Conservation (phyloP, 2,888 invertebrate genomes). For the Tipula lateralis region DNA sequence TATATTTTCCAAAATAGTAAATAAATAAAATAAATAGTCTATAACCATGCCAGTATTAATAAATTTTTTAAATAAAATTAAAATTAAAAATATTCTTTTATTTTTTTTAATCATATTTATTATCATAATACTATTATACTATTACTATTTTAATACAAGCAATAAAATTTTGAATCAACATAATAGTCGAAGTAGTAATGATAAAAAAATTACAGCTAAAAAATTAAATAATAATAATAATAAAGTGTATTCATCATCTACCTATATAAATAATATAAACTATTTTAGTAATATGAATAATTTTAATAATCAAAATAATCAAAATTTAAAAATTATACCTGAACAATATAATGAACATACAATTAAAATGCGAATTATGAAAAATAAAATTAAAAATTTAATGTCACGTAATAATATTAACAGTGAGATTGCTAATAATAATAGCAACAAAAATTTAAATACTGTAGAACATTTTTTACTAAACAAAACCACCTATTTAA, state of each 20-base stretch:
- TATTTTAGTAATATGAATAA: conserved; percentile 24
- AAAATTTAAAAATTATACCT: conserved; percentile 39
- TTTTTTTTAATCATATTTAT: not conserved
- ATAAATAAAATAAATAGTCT: not conserved
- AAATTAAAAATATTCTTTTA: conserved; percentile 25
- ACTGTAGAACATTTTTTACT: conserved; percentile 37
- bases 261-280: not conserved
- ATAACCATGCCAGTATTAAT: not conserved
- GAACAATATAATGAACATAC: conserved; percentile 49
- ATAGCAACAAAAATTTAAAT: conserved; percentile 37
- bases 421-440: conserved; percentile 35
- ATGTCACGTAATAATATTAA: conserved; percentile 38
- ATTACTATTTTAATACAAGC: conserved; percentile 5
- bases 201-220: not conserved
- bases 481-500: conserved; percentile 34
- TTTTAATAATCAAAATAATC: conserved; percentile 20
- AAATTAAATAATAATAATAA: conserved; percentile 25
- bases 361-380: conserved; percentile 45
- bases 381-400: conserved; percentile 45
- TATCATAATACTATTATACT: not conserved
- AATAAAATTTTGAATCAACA: not conserved
- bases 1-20: not conserved
- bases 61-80: conserved; percentile 20
- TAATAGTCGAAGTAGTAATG: not conserved
- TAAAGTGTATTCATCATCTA: not conserved